Evolutionary conservation across 2,888 invertebrate species (phyloP), one percentile per base, ranked within the genome.

Genomic region (Drosophila vallismaia): DNA sequence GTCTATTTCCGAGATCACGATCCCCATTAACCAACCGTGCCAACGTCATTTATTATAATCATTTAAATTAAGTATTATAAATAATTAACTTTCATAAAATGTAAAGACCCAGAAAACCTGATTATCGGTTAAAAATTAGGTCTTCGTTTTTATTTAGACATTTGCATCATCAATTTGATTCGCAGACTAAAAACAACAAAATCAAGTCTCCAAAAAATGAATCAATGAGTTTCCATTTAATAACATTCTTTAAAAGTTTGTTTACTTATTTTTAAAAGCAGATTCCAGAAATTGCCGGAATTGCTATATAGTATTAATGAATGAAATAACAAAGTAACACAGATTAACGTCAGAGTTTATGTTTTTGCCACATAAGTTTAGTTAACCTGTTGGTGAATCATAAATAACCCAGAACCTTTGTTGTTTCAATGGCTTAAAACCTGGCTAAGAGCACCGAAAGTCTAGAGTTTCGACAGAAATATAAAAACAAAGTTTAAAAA

Each of bases 81-180:
- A 56, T 72, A 64, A 63, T 60, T 51, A 67, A 19, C 1, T 1
- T 19, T 67, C 58, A 79, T 10, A 12, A 52, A 64, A 46, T 42
- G 42, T 26, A 44, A 52, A 51, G 51, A 66, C 60, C 60, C 68
- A 62, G 58, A 63, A 73, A 83, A 83, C 84, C 82, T 70, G 84
- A 52, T 84, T 52, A 52, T 52, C 9, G 44, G 60, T 45, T 55
- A 26, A n/a, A 81, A 86, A 86, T 85, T 86, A 86, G 86, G 78
- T 85, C 86, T 84, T 76, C 67, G 82, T 76, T 85, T 86, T 86
- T 66, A 76, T 85, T 85, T 85, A 85, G 86, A 86, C 71, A 58
- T 74, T 86, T 81, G 84, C 84, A 85, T 85, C 84, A 85, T 85
- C 63, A 56, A 49, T 64, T 19, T 48, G 48, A 49, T 52, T 52